Evolutionary conservation across 2,113 vertebrate genomes (phyloP).

Genomic region (Mus pahari): DNA sequence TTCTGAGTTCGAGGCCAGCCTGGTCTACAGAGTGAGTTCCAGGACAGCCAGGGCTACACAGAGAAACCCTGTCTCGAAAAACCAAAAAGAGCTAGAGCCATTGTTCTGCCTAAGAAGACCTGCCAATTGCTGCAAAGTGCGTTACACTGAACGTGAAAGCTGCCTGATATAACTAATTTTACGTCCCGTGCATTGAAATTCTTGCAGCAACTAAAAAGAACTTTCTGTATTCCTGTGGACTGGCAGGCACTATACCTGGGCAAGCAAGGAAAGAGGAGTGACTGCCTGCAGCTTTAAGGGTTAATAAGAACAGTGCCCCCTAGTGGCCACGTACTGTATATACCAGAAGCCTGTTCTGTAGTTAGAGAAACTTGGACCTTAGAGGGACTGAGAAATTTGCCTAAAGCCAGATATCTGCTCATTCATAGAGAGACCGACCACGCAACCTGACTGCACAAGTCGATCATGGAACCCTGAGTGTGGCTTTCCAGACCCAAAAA

Average conservation of each 20-base stretch:
- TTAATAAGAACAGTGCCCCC: not conserved
- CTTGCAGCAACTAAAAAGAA: conserved; percentile 25
- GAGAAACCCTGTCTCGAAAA: no score
- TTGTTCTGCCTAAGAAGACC: not conserved
- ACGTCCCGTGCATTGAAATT: not conserved
- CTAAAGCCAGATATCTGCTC: not conserved
- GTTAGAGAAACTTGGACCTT: conserved; percentile 2
- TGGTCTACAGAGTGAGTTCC: no score
- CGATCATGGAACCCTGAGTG: not conserved
- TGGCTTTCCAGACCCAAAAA: not conserved
- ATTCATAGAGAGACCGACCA: not conserved
- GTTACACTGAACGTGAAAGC: not conserved
- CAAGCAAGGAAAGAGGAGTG: conserved; percentile 19
- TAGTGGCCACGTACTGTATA: not conserved
- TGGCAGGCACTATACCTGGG: not conserved
- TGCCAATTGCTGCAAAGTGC: not conserved
- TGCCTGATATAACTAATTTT: not conserved
- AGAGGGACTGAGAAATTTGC: not conserved
- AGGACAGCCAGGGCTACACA: no score
- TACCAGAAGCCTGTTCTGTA: not conserved
- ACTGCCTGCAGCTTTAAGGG: not conserved
- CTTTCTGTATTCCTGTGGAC: not conserved
- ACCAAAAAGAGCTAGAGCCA: not conserved
- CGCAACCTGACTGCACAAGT: not conserved
- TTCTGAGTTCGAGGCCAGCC: no score